These are phyloP conservation scores for Syritta pipiens DNA, from an alignment of 2,888 invertebrate genomes.

Conservation along the genomic window DNA sequence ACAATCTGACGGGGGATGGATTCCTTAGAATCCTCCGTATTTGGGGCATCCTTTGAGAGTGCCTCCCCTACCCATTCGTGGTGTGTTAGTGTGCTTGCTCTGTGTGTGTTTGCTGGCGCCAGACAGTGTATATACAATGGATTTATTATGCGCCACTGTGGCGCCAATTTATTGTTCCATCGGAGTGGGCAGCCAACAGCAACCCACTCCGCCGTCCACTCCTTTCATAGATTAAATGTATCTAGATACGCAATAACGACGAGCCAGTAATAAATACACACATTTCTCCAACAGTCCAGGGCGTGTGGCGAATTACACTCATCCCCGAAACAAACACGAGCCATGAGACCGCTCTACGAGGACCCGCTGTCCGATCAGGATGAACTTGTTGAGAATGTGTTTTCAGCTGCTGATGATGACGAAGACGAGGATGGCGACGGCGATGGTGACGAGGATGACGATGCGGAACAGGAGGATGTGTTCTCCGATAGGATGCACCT, in stretches of 20 bases:
- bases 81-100: background rate
- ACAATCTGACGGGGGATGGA: constrained; percentile 36
- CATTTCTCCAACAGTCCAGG: background rate
- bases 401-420: constrained; percentile 69
- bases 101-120: constrained; percentile 62
- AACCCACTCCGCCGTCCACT: background rate
- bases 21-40: constrained; percentile 46
- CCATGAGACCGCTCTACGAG: constrained; percentile 60
- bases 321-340: too few species aligned
- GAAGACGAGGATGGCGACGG: constrained; percentile 70
- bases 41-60: constrained; percentile 58
- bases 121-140: constrained; percentile 62
- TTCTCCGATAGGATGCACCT: constrained; percentile 67
- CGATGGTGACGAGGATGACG: constrained; percentile 70
- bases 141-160: constrained; percentile 68
- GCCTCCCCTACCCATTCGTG: background rate
- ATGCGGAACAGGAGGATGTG: constrained; percentile 63
- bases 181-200: constrained; percentile 19
- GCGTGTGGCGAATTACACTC: background rate
- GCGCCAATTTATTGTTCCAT: constrained; percentile 61
- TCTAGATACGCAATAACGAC: constrained; percentile 22
- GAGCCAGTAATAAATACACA: too few species aligned
- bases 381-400: constrained; percentile 71
- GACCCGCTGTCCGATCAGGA: constrained; percentile 71
- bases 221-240: constrained; percentile 48